Conservation (phyloP, 2,113 vertebrate species). For the Vanacampus margaritifer region DNA sequence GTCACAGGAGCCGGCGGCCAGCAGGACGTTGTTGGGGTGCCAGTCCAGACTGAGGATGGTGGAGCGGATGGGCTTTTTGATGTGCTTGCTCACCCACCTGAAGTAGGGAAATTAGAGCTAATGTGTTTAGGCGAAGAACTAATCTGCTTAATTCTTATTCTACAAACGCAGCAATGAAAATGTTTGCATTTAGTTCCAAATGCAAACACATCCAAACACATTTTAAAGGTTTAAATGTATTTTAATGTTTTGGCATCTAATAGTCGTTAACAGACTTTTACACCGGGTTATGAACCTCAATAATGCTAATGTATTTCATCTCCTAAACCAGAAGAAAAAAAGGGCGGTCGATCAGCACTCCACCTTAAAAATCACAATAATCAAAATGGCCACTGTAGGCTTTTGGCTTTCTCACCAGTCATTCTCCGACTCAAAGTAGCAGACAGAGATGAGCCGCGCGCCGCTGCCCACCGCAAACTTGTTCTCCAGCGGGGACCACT, state of each 20-base stretch:
- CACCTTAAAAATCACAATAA: neutral
- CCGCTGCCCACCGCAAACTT: slow-evolving; percentile 98
- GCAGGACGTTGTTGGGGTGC: slow-evolving; percentile 97
- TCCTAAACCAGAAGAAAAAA: no score
- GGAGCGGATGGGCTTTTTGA: slow-evolving; percentile 97
- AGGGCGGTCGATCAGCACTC: neutral
- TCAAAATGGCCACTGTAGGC: neutral
- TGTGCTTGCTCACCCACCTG: slow-evolving; percentile 99
- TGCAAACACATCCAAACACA: no score
- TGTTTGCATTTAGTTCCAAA: no score
- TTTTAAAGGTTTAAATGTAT: no score
- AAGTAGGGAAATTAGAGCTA: neutral
- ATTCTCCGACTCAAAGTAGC: slow-evolving; percentile 99
- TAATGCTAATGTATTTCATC: no score
- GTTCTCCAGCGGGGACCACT: slow-evolving; percentile 97
- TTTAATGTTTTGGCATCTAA: no score
- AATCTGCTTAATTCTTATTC: no score
- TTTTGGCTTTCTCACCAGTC: slow-evolving; percentile 82
- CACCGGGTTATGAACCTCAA: no score
- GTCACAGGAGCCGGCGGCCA: slow-evolving; percentile 97
- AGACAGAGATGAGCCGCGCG: slow-evolving; percentile 96
- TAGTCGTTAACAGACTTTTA: no score
- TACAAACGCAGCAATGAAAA: no score
- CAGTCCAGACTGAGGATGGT: slow-evolving; percentile 97
- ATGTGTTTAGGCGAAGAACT: no score